Evolutionary conservation across 2,797 vertebrate species (phyloP).

Genomic region (Acanthurus tractus): DNA sequence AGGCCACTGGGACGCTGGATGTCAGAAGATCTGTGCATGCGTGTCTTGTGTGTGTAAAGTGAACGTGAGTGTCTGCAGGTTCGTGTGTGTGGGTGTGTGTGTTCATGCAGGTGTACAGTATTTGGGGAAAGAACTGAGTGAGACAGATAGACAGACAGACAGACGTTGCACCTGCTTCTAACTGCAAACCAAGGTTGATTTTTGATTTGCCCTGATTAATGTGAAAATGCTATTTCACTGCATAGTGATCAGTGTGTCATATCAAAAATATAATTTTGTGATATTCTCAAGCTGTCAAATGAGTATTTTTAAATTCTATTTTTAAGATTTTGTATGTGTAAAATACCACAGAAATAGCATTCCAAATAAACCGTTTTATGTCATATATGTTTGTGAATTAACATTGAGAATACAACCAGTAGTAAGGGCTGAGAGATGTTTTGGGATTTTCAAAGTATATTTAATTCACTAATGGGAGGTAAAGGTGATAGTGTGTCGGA

Average conservation of each 20-base stretch:
- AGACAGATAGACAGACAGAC: neutral
- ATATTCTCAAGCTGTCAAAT: slow-evolving; percentile 27
- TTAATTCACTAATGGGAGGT: slow-evolving; percentile 87
- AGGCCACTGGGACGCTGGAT: slow-evolving; percentile 87
- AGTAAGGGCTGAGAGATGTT: slow-evolving; percentile 66
- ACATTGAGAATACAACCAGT: slow-evolving; percentile 47
- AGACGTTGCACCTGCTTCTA: slow-evolving; percentile 1
- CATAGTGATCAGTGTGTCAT: neutral
- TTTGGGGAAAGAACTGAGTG: slow-evolving; percentile 8
- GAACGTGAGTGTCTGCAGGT: neutral
- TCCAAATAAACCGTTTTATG: neutral
- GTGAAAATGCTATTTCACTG: slow-evolving; percentile 16
- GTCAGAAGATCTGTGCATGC: slow-evolving; percentile 75
- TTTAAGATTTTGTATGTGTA: slow-evolving; percentile 19
- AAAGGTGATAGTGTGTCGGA: slow-evolving; percentile 84
- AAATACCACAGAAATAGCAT: slow-evolving; percentile 16
- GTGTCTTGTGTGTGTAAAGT: too few species aligned
- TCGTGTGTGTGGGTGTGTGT: slow-evolving; percentile 24
- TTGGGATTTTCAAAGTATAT: slow-evolving; percentile 70
- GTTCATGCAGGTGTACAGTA: slow-evolving; percentile 30
- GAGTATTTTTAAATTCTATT: neutral
- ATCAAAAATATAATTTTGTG: slow-evolving; percentile 9
- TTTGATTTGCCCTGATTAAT: slow-evolving; percentile 31
- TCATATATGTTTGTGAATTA: slow-evolving; percentile 33
- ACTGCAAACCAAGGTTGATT: slow-evolving; percentile 4